Base-by-base conservation (phyloP, 2,797 vertebrate genomes). In the Botia almorhae region DNA sequence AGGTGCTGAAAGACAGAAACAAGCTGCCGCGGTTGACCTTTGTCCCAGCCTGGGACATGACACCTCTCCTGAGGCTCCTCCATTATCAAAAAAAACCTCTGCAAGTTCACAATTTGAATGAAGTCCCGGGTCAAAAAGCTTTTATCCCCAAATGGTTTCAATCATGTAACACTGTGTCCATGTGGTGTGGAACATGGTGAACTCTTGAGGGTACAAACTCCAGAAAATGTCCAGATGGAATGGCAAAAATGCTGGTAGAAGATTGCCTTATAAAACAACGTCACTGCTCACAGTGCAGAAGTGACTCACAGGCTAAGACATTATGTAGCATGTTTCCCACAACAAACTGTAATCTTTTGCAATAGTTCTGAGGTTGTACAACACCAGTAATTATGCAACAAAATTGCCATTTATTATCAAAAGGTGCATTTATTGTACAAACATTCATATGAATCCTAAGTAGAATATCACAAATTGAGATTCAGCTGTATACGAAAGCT, bases 111-210 rank as follows among this genome's bases (percentile, higher is more conserved):
- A 68, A 58, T 61, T 60, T 4, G 10, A 74, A 72, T 6, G 10
- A n/a, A 51, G 19, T 23, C 33, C 39, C 6, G 7, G 21, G 16
- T 53, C 23, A 46, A 63, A 70, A 78, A 75, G 65, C 78, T 75
- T 81, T 83, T 3, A 78, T 53, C 69, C 61, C 76, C 83, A 86
- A 81, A 86, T 69, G 80, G 56, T 81, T 63, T 83, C 83, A 75
- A 85, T 87, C 83, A 87, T 56, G 78, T 83, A 68, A 74, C 83
- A 83, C 81, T 29, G 74, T 55, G 56, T 82, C 73, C 64, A 58
- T 17, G 23, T 53, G 12, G 39, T 63, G 72, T 2, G n/a, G 76
- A 83, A 83, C 81, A 84, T 65, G 55, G 51, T 73, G 81, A 74
- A 56, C 76, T 80, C 72, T 76, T 72, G 53, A 79, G 77, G 81